These are phyloP conservation scores for Poicephalus gulielmi DNA, from an alignment of 2,113 vertebrate species.

Conservation along the genomic window DNA sequence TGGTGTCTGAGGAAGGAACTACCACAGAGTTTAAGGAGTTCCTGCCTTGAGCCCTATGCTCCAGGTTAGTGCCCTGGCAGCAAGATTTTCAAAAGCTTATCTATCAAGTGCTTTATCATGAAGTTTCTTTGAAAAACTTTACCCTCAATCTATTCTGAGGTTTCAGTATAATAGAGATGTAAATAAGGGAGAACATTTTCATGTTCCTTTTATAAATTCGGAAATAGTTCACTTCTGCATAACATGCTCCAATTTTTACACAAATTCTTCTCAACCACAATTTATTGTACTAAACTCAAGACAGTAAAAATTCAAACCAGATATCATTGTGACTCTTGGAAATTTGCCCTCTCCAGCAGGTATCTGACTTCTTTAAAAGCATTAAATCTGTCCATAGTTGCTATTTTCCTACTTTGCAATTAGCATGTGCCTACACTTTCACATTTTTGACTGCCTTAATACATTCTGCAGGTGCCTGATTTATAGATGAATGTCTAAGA, in stretches of 20 bases:
- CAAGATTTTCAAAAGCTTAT: neutral
- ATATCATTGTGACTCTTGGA: neutral
- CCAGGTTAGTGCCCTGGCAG: neutral
- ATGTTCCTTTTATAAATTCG: neutral
- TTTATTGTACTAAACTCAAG: neutral
- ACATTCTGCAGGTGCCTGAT: neutral
- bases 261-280: neutral
- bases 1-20: neutral
- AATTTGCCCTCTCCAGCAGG: neutral
- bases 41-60: neutral
- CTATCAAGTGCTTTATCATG: neutral
- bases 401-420: neutral
- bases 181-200: neutral
- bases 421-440: neutral
- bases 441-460: neutral
- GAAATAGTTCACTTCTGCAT: neutral
- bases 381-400: neutral
- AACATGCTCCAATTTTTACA: neutral
- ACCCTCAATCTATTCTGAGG: neutral
- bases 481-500: neutral
- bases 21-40: neutral
- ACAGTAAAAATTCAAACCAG: neutral
- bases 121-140: neutral
- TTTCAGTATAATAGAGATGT: neutral
- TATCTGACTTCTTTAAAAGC: neutral